Conservation (phyloP, 1,140 invertebrate genomes). For the Lerema accius region DNA sequence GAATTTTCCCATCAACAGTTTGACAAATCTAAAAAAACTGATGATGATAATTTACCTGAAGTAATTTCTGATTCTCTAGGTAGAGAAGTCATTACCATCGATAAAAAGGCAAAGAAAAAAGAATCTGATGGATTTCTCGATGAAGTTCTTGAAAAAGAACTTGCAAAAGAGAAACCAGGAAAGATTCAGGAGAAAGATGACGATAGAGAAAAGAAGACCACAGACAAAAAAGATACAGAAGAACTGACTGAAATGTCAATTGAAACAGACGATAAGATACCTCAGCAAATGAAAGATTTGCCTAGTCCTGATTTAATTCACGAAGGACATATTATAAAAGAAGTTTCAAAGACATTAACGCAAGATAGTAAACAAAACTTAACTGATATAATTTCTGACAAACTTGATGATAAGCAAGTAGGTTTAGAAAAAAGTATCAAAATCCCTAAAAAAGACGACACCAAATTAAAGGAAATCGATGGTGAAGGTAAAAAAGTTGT, state of each 20-base stretch:
- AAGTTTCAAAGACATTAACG: background rate
- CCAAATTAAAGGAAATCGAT: constrained; percentile 42
- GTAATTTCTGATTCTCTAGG: constrained; percentile 23
- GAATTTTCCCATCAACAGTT: constrained; percentile 34
- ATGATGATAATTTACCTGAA: constrained; percentile 8
- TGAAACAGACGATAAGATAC: constrained; percentile 8
- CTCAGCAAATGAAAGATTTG: constrained; percentile 32
- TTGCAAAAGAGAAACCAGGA: constrained; percentile 49
- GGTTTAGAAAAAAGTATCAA: constrained; percentile 59
- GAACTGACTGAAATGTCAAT: constrained; percentile 1
- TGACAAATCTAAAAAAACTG: constrained; percentile 18
- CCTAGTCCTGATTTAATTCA: constrained; percentile 50
- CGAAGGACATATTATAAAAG: constrained; percentile 23
- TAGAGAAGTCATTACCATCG: constrained; percentile 49
- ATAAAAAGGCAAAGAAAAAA: constrained; percentile 35
- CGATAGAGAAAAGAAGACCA: constrained; percentile 27
- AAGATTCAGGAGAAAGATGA: constrained; percentile 32
- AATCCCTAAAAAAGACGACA: constrained; percentile 36
- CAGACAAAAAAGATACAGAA: constrained; percentile 15
- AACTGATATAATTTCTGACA: constrained; percentile 58
- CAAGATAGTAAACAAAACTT: constrained; percentile 14
- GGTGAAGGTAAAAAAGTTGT: constrained; percentile 37
- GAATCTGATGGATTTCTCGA: constrained; percentile 51
- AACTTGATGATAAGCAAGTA: constrained; percentile 72
- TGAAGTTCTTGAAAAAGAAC: constrained; percentile 65